Evolutionary conservation across 1,140 invertebrate species (phyloP).

Genomic region (Matsumurasca onukii): DNA sequence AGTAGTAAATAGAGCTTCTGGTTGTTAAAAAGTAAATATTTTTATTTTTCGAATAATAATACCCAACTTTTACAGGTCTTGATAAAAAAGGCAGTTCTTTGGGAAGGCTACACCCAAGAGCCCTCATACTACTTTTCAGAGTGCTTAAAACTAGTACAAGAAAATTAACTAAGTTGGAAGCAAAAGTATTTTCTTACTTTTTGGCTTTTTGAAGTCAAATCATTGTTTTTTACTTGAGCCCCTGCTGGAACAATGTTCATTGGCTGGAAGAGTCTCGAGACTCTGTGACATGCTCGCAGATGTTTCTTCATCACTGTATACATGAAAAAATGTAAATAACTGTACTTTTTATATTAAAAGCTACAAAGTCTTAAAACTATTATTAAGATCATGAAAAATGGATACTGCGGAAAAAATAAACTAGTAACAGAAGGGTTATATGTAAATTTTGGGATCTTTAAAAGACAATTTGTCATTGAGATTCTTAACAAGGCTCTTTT

Average conservation of each 20-base stretch:
- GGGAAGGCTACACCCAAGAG: background rate
- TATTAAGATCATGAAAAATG: too few relatives aligned
- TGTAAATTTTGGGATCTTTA: too few relatives aligned
- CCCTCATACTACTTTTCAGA: background rate
- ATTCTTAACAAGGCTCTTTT: too few relatives aligned
- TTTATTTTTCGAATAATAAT: background rate
- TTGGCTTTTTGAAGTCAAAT: slow-evolving; percentile 34
- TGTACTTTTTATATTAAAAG: too few relatives aligned
- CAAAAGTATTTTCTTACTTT: slow-evolving; percentile 29
- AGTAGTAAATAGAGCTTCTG: background rate
- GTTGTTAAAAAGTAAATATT: background rate
- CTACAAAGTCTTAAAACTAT: too few relatives aligned
- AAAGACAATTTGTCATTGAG: too few relatives aligned
- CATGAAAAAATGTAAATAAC: too few relatives aligned
- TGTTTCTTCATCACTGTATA: background rate
- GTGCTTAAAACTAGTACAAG: background rate
- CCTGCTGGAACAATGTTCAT: slow-evolving; percentile 32
- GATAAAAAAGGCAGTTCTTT: too few relatives aligned
- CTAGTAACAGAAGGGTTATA: too few relatives aligned
- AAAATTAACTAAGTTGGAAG: background rate
- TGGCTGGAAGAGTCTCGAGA: slow-evolving; percentile 35
- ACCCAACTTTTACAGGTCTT: too few relatives aligned
- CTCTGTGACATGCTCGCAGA: background rate
- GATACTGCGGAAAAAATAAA: too few relatives aligned
- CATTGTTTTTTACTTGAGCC: slow-evolving; percentile 8